Evolutionary conservation across 2,113 vertebrate species (phyloP).

Genomic region (Dascyllus trimaculatus): DNA sequence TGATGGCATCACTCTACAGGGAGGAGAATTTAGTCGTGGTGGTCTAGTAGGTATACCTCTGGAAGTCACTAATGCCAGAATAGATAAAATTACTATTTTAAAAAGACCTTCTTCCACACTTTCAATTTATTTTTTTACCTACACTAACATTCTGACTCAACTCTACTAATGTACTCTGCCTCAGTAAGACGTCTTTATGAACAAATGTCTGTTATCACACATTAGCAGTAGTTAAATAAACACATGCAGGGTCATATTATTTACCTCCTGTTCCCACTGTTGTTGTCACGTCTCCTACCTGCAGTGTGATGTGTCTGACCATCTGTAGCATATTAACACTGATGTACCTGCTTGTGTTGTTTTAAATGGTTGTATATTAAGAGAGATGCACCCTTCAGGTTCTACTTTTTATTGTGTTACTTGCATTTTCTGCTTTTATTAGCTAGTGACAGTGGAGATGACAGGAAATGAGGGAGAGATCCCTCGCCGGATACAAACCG

Average conservation of each 20-base stretch:
- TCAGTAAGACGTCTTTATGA: neutral
- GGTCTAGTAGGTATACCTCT: neutral
- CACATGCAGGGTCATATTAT: neutral
- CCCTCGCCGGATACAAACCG: no score
- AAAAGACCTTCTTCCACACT: neutral
- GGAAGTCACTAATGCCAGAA: neutral
- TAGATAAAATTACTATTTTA: neutral
- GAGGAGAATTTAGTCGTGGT: neutral
- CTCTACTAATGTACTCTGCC: neutral
- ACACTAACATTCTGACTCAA: neutral
- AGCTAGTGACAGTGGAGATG: neutral
- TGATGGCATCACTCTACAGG: neutral
- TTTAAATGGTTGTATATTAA: neutral
- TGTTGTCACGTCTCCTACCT: neutral
- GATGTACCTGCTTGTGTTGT: neutral
- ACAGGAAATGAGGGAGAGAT: no score
- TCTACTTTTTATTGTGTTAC: neutral
- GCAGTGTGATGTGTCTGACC: neutral
- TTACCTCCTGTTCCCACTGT: neutral
- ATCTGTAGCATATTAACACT: neutral
- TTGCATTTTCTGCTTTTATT: neutral
- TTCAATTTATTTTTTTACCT: no score
- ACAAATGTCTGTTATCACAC: neutral
- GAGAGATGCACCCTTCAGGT: neutral
- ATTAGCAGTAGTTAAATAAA: slow-evolving; percentile 1